These are phyloP conservation scores for Gari tellinella DNA, from an alignment of 2,888 invertebrate genomes.

Conservation along the genomic window DNA sequence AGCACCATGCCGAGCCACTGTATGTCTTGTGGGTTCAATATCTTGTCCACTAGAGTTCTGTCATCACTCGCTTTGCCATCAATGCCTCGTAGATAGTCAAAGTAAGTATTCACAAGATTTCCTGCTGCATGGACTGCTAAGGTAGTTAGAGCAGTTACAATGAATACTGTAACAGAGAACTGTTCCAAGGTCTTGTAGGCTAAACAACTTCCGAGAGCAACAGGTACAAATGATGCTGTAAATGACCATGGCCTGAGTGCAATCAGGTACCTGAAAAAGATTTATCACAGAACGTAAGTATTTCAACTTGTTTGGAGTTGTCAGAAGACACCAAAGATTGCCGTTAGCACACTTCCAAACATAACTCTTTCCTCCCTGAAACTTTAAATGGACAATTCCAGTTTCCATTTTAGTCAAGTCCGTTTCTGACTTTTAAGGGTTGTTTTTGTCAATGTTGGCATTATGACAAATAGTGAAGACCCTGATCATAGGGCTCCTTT, in stretches of 20 bases:
- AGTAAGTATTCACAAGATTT: slow-evolving; percentile 98
- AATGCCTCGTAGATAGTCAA: slow-evolving; percentile 96
- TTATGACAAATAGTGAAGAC: too few species aligned
- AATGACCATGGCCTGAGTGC: slow-evolving; percentile 97
- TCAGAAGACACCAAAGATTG: too few species aligned
- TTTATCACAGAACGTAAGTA: too few species aligned
- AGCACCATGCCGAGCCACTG: slow-evolving; percentile 95
- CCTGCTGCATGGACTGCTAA: slow-evolving; percentile 97
- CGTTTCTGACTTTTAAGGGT: too few species aligned
- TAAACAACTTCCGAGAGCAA: slow-evolving; percentile 94
- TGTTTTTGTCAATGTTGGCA: too few species aligned
- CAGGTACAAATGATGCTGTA: slow-evolving; percentile 95
- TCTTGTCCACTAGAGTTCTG: slow-evolving; percentile 96
- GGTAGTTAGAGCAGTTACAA: slow-evolving; percentile 93
- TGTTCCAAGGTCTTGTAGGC: slow-evolving; percentile 91
- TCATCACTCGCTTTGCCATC: slow-evolving; percentile 94
- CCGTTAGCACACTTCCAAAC: too few species aligned
- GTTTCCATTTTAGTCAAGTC: too few species aligned
- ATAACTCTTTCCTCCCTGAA: too few species aligned
- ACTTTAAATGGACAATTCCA: too few species aligned
- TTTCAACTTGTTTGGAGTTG: too few species aligned
- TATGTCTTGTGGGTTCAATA: slow-evolving; percentile 92
- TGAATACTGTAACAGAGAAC: slow-evolving; percentile 89
- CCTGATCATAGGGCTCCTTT: too few species aligned
- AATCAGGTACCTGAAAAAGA: slow-evolving; percentile 84